A percentile compares a stretch with the other conserved stretches of the same genome.
Evolutionary conservation across 2,797 vertebrate species (phyloP).

Genomic region (Sphenopsis melanotis): DNA sequence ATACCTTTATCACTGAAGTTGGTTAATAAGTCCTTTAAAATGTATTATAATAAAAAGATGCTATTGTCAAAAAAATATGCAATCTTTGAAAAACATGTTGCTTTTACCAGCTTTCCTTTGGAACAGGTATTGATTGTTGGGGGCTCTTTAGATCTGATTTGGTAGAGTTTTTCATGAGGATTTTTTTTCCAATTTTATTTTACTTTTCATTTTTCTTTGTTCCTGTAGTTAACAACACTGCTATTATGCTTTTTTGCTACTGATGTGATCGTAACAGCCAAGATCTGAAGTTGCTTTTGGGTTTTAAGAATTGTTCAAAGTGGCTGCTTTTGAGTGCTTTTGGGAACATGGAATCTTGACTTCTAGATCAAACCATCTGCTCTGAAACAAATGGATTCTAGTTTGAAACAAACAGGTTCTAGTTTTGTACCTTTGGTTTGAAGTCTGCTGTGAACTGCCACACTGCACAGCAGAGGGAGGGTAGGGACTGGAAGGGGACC

Average conservation of each 20-base stretch:
- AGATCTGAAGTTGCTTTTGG: not conserved
- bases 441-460: not conserved
- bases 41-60: not conserved
- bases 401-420: not conserved
- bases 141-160: not conserved
- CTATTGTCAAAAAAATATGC: not conserved
- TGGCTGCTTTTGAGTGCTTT: not conserved
- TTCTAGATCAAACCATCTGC: not conserved
- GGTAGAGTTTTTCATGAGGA: not conserved
- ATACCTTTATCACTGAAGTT: not conserved
- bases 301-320: not conserved
- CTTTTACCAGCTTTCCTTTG: not conserved
- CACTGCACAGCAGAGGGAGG: not conserved
- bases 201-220: not conserved
- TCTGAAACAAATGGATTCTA: not conserved
- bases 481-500: not conserved
- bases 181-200: not conserved
- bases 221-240: not conserved
- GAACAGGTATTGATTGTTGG: not conserved
- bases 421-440: not conserved
- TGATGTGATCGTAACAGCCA: accelerated
- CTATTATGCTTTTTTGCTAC: not conserved
- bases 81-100: not conserved
- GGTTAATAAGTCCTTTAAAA: not conserved
- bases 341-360: not conserved